These are phyloP conservation scores for Onychostoma macrolepis DNA, from an alignment of 2,113 vertebrate genomes.

Conservation along the genomic window DNA sequence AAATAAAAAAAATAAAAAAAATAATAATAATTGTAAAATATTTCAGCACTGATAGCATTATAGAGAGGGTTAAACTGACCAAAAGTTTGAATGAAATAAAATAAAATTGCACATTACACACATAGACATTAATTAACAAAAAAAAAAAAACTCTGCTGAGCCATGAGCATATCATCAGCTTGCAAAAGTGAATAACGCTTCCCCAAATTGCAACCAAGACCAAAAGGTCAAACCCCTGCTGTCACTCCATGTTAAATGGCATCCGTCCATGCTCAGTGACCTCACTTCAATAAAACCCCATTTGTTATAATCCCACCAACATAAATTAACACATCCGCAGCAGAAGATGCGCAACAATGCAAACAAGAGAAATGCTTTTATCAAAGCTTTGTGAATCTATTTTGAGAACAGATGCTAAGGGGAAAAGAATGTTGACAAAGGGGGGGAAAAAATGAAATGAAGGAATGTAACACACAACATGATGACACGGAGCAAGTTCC, in stretches of 20 bases:
- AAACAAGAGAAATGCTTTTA: conserved; percentile 19
- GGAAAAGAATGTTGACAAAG: conserved; percentile 21
- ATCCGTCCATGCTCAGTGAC: neutral
- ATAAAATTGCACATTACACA: neutral
- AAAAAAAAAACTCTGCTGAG: conserved; percentile 20
- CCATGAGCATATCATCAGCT: neutral
- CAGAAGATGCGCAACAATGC: neutral
- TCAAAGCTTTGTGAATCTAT: conserved; percentile 20
- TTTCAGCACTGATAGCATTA: neutral
- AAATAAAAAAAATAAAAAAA: too few relatives aligned
- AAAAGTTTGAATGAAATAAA: too few relatives aligned
- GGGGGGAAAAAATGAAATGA: neutral
- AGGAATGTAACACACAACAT: conserved; percentile 22
- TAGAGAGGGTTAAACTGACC: neutral
- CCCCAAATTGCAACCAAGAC: neutral
- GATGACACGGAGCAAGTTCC: conserved; percentile 29
- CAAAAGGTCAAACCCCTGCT: conserved; percentile 3
- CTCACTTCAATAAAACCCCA: neutral
- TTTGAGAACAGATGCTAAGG: conserved; percentile 26
- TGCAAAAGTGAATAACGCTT: conserved; percentile 2
- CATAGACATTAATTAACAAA: conserved; percentile 48
- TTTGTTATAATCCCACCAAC: neutral
- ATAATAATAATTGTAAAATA: neutral
- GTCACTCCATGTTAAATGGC: conserved; percentile 22
- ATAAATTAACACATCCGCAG: neutral